Percentiles rank a stretch among this genome's conserved stretches.
Evolutionary conservation across 2,888 invertebrate species (phyloP).

Genomic region (Ischnura elegans): DNA sequence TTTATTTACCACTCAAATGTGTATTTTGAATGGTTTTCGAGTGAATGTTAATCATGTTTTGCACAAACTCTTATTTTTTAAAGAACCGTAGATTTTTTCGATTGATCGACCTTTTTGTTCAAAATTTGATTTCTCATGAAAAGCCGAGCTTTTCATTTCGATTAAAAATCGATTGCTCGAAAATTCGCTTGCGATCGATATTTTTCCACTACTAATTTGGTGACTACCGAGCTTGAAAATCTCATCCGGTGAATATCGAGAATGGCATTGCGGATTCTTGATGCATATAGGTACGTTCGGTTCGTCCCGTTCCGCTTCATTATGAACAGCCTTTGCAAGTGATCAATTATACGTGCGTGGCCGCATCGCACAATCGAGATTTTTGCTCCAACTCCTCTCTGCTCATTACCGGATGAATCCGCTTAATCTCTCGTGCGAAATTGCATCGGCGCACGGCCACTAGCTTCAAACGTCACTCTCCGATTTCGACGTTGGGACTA

Average conservation of each 20-base stretch:
- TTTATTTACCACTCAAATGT: no score
- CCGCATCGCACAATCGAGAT: neutral
- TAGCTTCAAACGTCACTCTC: neutral
- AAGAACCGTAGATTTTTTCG: no score
- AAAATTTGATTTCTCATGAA: no score
- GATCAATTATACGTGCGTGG: neutral
- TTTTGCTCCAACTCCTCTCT: neutral
- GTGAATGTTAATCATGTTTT: no score
- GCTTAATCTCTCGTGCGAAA: neutral
- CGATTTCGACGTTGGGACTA: neutral
- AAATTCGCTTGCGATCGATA: no score
- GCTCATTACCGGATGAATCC: neutral
- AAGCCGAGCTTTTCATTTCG: no score
- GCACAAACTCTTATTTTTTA: no score
- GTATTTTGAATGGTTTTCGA: no score
- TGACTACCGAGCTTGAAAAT: neutral
- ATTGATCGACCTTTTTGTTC: no score
- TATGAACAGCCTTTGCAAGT: neutral
- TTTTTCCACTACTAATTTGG: no score
- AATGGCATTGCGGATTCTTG: neutral
- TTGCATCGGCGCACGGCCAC: neutral
- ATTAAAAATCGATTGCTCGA: no score
- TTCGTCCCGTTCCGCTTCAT: neutral
- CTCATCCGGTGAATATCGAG: neutral
- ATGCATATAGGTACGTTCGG: neutral